Conservation (phyloP, 2,113 vertebrate genomes). For the Oryzias woworae region DNA sequence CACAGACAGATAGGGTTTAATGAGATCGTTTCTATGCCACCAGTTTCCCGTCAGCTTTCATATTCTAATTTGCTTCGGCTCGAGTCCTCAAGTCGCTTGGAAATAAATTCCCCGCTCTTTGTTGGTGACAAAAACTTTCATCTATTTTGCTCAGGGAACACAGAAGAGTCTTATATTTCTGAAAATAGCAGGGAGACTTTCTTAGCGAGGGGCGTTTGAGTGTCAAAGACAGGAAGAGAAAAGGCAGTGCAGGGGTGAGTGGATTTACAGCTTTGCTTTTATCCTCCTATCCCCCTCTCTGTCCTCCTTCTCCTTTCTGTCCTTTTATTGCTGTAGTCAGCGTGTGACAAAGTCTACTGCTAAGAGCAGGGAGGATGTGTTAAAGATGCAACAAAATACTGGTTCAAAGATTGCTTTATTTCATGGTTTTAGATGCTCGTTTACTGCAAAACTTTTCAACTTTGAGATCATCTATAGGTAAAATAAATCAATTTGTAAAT, state of each 20-base stretch:
- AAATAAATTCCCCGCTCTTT: constrained; percentile 40
- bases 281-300: constrained; percentile 36
- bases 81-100: constrained; percentile 9
- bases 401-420: too few species aligned
- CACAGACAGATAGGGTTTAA: constrained; percentile 18
- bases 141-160: constrained; percentile 42
- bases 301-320: constrained; percentile 13
- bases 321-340: constrained; percentile 13
- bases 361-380: constrained; percentile 38
- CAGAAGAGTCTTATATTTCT: constrained; percentile 57
- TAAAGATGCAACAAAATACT: constrained; percentile 32
- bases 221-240: constrained; percentile 45
- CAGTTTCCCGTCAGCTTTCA: constrained; percentile 27
- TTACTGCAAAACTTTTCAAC: too few species aligned
- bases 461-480: too few species aligned
- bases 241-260: constrained; percentile 26
- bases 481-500: too few species aligned
- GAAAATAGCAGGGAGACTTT: constrained; percentile 59
- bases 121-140: constrained; percentile 54
- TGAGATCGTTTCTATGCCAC: not conserved
- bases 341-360: constrained; percentile 38
- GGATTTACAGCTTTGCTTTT: constrained; percentile 68
- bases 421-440: too few species aligned
- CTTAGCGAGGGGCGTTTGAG: constrained; percentile 47
- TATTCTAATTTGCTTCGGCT: constrained; percentile 33